These are phyloP conservation scores for Trichonephila inaurata DNA, from an alignment of 1,140 invertebrate genomes.

Conservation along the genomic window DNA sequence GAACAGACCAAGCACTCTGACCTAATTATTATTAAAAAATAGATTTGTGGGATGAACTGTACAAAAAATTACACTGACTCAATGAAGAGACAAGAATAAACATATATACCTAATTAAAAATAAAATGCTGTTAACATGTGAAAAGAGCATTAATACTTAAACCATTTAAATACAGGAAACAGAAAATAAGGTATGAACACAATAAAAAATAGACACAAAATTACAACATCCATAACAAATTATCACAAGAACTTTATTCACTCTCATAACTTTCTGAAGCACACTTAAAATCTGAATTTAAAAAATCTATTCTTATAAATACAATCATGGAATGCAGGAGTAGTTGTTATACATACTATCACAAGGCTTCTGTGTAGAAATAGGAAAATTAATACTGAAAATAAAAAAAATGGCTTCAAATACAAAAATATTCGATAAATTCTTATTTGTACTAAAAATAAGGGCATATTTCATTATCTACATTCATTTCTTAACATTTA, in stretches of 20 bases:
- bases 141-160: too few species aligned
- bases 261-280: neutral
- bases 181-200: too few species aligned
- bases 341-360: conserved; percentile 38
- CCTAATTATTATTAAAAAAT: too few species aligned
- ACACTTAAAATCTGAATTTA: neutral
- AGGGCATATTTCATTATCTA: neutral
- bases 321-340: conserved; percentile 50
- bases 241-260: conserved; percentile 34
- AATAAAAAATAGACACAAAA: neutral
- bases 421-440: conserved; percentile 1
- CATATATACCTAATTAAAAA: too few species aligned
- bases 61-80: too few species aligned
- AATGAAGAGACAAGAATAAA: too few species aligned
- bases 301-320: conserved; percentile 22
- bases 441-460: conserved; percentile 38
- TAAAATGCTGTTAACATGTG: too few species aligned
- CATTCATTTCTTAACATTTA: neutral
- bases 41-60: too few species aligned
- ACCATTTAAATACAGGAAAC: too few species aligned
- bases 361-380: conserved; percentile 42
- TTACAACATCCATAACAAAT: neutral
- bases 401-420: neutral
- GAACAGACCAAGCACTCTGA: too few species aligned
- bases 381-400: conserved; percentile 41